Evolutionary conservation across 2,888 invertebrate genomes (phyloP), one percentile per base, ranked within the genome.

Genomic region (Suillia variegata): DNA sequence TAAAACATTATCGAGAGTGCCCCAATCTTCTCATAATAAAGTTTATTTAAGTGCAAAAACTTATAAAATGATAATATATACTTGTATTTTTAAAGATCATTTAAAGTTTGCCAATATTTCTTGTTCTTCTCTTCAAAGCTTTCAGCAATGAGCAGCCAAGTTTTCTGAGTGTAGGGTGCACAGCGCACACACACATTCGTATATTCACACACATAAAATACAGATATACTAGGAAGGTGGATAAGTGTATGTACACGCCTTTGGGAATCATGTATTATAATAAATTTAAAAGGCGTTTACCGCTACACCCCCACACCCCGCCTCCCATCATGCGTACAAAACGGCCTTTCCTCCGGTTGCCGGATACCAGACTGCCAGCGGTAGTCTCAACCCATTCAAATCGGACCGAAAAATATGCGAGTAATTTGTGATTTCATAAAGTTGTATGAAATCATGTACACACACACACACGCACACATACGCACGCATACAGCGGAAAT

Each of bases 211-310:
- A 13, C 45, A 20, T 45, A 45, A 45, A 45, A 20, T 8, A 18
- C 45, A 45, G 45, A 45, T 13, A 20, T 13, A n/a, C n/a, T n/a
- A n/a, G n/a, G n/a, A n/a, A 45, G 18, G 18, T 20, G 45, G 4
- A 45, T 20, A 18, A 8, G 38, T n/a, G n/a, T n/a, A n/a, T n/a
- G n/a, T 20, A 45, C 45, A 45, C 20, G 45, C 45, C 45, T 45
- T 45, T 17, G 45, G 45, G 45, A 18, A 20, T 45, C 17, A 45
- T 45, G 45, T 45, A 20, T 45, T 18, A 5, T 20, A 45, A 45
- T 45, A 45, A 45, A 45, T 45, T 45, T 45, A 45, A 45, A 45
- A 20, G 45, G 45, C 45, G 18, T 45, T 20, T 45, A 45, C 45
- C 8, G 18, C 10, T 13, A n/a, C 38, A n/a, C 10, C 26, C 26